Base-by-base conservation (phyloP, 2,797 vertebrate species). In the Phrynocephalus vlangalii region DNA sequence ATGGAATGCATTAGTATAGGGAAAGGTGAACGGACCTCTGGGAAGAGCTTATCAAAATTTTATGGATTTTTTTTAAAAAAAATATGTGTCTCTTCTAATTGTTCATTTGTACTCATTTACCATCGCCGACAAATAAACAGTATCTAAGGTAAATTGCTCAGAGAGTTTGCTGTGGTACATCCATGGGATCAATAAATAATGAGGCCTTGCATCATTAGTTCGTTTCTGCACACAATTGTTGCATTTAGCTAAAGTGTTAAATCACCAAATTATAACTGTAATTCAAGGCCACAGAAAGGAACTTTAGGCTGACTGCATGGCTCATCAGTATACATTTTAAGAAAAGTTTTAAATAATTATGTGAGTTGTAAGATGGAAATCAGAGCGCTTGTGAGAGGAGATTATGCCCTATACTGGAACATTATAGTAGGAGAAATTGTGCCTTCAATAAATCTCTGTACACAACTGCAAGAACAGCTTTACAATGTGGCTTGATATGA, bases 31-130 rank as follows among this genome's bases (percentile, higher is more conserved):
- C 94, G 92, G 94, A 96, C 91, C 92, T 94, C 93, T 93, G 94
- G 95, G 95, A 94, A 94, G 91, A 95, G 90, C 93, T 96, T 94
- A 95, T 92, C 93, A 95, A 93, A 92, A 95, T 96, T 94, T 94
- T 91, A 93, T 94, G 86, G 88, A 63, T 85, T 75, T 93, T 88
- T 95, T 97, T 97, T 96, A 50, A 22, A 38, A 68, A 95, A 97
- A 93, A 93, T 89, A 89, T 87, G 95, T 91, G 78, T 70, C 13
- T 87, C 28, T 86, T 88, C 24, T 80, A 76, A 11, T 88, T 86
- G 38, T 92, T 90, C 33, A 75, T 8, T 94, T 92, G 84, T 93
- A 78, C 52, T 91, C 89, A 78, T 94, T 94, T 91, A 76, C 90
- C 86, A 87, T 86, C 60, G 22, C 16, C 60, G 1, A 63, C 18